phyloP scores from a whole-genome alignment of 2,888 invertebrate genomes.

The Heliconius sara region DNA sequence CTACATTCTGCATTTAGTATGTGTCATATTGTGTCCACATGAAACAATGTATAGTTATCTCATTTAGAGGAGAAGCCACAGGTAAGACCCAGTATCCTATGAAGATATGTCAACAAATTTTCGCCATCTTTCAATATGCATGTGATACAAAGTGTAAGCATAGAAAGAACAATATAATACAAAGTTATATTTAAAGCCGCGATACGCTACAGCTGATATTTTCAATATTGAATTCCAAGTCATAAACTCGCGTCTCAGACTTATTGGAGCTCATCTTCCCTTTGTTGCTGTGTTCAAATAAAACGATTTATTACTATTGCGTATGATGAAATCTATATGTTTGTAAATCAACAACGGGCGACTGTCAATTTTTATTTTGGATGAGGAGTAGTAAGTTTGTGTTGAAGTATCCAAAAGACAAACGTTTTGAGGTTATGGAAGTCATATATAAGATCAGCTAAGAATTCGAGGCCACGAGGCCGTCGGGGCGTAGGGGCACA shows the following conservation, averaged over 20 bases:
- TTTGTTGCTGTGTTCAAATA: slow-evolving; percentile 36
- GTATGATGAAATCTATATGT: slow-evolving; percentile 27
- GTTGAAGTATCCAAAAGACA: too few species aligned
- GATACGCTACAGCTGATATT: slow-evolving; percentile 33
- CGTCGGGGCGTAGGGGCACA: too few species aligned
- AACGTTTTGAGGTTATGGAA: too few species aligned
- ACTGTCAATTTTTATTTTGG: not conserved
- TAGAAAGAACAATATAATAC: slow-evolving; percentile 34
- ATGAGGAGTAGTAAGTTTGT: too few species aligned
- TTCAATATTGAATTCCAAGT: slow-evolving; percentile 39
- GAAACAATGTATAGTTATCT: too few species aligned
- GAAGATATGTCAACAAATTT: not conserved
- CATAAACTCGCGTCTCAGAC: slow-evolving; percentile 37
- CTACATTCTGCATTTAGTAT: too few species aligned
- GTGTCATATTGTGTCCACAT: too few species aligned
- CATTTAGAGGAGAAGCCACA: not conserved
- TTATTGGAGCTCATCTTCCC: slow-evolving; percentile 32
- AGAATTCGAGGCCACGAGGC: too few species aligned
- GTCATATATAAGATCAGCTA: too few species aligned
- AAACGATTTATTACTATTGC: slow-evolving; percentile 33
- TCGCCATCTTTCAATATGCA: not conserved
- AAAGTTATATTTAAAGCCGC: slow-evolving; percentile 35
- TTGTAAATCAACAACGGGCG: slow-evolving; percentile 8
- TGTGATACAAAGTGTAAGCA: slow-evolving; percentile 14
- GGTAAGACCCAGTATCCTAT: too few species aligned